phyloP scores from a whole-genome alignment of 1,140 invertebrate species.

The Marisa cornuarietis region DNA sequence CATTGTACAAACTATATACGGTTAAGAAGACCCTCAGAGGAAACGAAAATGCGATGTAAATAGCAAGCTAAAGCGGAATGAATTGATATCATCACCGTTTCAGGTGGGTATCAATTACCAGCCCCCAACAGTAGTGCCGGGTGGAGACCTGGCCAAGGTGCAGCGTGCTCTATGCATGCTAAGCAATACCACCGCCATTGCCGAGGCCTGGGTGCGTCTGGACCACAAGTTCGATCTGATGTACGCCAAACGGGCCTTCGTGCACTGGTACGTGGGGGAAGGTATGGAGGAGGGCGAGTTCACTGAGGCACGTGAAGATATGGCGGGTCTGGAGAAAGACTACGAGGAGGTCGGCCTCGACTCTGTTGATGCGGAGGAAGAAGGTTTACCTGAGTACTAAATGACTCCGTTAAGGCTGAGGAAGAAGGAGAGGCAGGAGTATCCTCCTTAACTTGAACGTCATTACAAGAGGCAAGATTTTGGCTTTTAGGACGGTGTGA shows the following conservation, averaged over 20 bases:
- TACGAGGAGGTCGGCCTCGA: conserved; percentile 65
- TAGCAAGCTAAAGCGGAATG: too few relatives aligned
- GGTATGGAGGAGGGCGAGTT: conserved; percentile 93
- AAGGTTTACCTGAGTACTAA: conserved; percentile 8
- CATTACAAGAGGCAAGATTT: not conserved
- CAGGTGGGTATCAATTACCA: conserved; percentile 21
- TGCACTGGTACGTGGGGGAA: conserved; percentile 79
- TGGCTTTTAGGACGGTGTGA: not conserved
- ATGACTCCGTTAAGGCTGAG: conserved; percentile 40
- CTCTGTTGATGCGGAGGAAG: conserved; percentile 31
- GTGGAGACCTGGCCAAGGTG: conserved; percentile 41
- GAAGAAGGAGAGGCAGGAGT: conserved; percentile 47
- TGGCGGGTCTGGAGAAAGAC: conserved; percentile 68
- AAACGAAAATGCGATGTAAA: too few relatives aligned
- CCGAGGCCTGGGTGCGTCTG: conserved; percentile 12
- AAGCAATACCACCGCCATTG: conserved; percentile 7
- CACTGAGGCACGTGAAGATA: conserved; percentile 79
- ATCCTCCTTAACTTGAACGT: conserved; percentile 64
- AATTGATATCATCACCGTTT: too few relatives aligned
- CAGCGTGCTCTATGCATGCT: conserved; percentile 11
- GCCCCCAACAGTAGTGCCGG: conserved; percentile 58
- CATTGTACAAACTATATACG: too few relatives aligned
- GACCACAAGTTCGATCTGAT: conserved; percentile 17
- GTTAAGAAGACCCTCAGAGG: too few relatives aligned
- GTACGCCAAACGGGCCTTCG: conserved; percentile 16